Base-by-base conservation (phyloP, 1,140 invertebrate genomes). In the Aplysia californica region DNA sequence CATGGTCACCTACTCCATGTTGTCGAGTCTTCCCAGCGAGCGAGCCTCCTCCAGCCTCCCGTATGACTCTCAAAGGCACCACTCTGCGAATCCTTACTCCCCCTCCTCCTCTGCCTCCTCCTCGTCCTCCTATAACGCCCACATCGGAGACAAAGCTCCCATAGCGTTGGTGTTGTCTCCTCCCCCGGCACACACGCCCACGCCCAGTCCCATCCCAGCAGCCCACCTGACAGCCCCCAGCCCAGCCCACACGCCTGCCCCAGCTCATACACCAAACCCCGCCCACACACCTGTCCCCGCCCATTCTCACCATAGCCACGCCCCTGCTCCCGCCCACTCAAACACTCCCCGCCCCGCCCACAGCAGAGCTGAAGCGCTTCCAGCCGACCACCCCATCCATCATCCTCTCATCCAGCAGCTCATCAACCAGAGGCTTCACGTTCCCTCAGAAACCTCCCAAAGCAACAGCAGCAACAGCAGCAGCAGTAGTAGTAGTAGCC, bases 381-480 rank as follows among this genome's bases (percentile, higher is more conserved):
- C 72, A 15, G 72, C 61, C 29, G 72, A 75, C 23, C 72, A 75
- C 33, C 72, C 72, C 2, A 65, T 75, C 72, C 56, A 75, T 41
- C 72, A 75, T 33, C 72, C 72, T 1, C 61, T 75, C 38, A 66
- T 75, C 61, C 72, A 75, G 61, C 72, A 75, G 18, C 41, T 75
- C 23, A 75, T 75, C 38, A 75, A 75, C 39, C 72, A 75, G 39
- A 35, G 72, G 15, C 72, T 75, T 2, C 72, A 75, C 61, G 72
- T 75, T 2, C 72, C 72, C 20, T 58, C 44, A 3, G 72, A 75
- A 6, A 35, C 50, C 68, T 31, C 50, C 39, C 20, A 18, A 33
- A 71, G 31, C 66, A 39, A 68, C 5, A 21, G 3, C 1, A 20
- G 3, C 21, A 33, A 2, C 33, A 35, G 33, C 33, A 18, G 20